Percentiles rank a stretch among this genome's conserved stretches.
Conservation (phyloP, 2,888 invertebrate genomes). For the Anoplius nigerrimus region DNA sequence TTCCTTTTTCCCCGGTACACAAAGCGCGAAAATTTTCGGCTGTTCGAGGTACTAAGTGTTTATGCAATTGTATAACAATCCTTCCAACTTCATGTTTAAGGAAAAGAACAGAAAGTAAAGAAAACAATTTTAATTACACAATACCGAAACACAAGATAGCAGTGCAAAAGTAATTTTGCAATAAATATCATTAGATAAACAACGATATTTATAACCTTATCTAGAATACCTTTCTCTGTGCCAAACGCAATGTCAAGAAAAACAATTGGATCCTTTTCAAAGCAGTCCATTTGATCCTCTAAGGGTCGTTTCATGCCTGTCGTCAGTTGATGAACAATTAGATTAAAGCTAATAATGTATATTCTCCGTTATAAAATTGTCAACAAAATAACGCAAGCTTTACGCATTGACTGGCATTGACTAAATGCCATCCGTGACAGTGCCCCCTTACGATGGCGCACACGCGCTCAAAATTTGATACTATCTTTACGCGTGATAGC, state of each 20-base stretch:
- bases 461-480: background rate
- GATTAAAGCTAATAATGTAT: too few relatives aligned
- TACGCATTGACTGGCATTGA: too few relatives aligned
- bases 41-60: constrained; percentile 89
- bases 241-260: constrained; percentile 84
- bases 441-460: too few relatives aligned
- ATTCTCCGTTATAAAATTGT: too few relatives aligned
- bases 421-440: too few relatives aligned
- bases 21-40: constrained; percentile 94
- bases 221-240: constrained; percentile 79
- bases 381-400: too few relatives aligned
- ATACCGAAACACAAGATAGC: constrained; percentile 6
- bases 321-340: too few relatives aligned
- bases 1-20: constrained; percentile 93
- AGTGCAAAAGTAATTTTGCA: background rate
- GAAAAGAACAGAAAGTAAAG: background rate
- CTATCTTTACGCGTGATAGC: too few relatives aligned
- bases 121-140: background rate
- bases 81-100: constrained; percentile 81
- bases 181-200: background rate
- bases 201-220: background rate
- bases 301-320: constrained; percentile 53
- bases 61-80: constrained; percentile 90
- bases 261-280: constrained; percentile 79
- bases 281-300: constrained; percentile 36